Conservation (phyloP, 2,888 invertebrate species). For the Drosophila mimica region DNA sequence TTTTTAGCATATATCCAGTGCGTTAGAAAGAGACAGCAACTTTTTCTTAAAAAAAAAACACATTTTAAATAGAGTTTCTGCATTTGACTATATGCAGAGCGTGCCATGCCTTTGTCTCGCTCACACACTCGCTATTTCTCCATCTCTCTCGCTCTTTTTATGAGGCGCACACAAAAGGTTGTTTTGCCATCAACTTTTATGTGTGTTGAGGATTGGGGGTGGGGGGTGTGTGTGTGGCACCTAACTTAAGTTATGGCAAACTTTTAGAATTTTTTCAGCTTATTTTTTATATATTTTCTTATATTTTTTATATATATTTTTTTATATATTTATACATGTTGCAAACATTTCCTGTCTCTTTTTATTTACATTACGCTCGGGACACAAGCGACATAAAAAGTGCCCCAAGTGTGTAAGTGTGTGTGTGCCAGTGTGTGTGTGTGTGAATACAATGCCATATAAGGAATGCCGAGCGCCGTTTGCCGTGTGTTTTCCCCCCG, state of each 20-base stretch:
- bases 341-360: slow-evolving; percentile 79
- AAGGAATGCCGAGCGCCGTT: slow-evolving; percentile 30
- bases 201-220: background rate
- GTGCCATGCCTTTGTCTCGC: slow-evolving; percentile 16
- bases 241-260: slow-evolving; percentile 60
- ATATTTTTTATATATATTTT: slow-evolving; percentile 33
- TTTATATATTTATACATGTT: slow-evolving; percentile 57
- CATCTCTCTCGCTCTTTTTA: slow-evolving; percentile 19
- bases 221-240: slow-evolving; percentile 11
- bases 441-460: slow-evolving; percentile 60
- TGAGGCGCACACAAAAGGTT: slow-evolving; percentile 1
- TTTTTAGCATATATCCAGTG: slow-evolving; percentile 25
- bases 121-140: slow-evolving; percentile 10
- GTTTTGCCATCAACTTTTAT: slow-evolving; percentile 33
- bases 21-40: slow-evolving; percentile 36
- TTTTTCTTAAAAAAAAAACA: background rate
- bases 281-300: slow-evolving; percentile 24
- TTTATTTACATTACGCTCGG: slow-evolving; percentile 76
- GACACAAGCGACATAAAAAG: slow-evolving; percentile 63
- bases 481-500: slow-evolving; percentile 7
- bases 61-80: slow-evolving; percentile 23
- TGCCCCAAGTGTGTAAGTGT: slow-evolving; percentile 32
- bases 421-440: slow-evolving; percentile 36
- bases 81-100: slow-evolving; percentile 76
- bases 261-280: slow-evolving; percentile 57